These are phyloP conservation scores for Andrena minutula DNA, from an alignment of 2,888 invertebrate species.

Conservation along the genomic window DNA sequence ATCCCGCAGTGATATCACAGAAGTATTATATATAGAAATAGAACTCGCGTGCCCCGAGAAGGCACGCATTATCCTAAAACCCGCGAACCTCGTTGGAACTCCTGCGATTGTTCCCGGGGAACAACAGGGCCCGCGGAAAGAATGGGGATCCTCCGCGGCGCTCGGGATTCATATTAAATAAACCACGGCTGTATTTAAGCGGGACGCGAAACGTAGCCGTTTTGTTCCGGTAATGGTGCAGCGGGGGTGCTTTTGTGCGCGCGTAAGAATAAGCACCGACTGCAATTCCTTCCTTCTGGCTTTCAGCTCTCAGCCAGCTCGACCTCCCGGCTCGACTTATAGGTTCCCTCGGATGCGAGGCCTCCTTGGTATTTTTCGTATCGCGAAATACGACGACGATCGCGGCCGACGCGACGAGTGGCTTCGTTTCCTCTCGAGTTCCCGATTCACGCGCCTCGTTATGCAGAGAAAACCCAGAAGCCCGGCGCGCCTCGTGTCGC, in stretches of 20 bases:
- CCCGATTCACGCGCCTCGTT: constrained; percentile 21
- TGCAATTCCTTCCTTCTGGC: constrained; percentile 17
- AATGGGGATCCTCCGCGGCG: constrained; percentile 18
- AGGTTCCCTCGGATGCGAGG: background rate
- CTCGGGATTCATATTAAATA: constrained; percentile 45
- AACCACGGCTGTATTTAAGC: constrained; percentile 43
- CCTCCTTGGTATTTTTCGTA: background rate
- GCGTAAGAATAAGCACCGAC: constrained; percentile 27
- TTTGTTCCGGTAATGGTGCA: constrained; percentile 39
- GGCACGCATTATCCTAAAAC: too few species aligned
- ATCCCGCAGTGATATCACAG: too few species aligned
- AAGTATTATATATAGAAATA: too few species aligned
- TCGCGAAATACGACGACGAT: constrained; percentile 1
- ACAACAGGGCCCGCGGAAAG: constrained; percentile 9
- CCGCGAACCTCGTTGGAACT: too few species aligned
- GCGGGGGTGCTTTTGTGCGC: constrained; percentile 29
- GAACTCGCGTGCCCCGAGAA: too few species aligned
- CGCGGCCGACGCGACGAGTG: constrained; percentile 8
- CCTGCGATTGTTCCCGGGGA: background rate
- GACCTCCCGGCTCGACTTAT: constrained; percentile 6
- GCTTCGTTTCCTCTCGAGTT: constrained; percentile 26
- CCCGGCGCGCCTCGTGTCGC: background rate
- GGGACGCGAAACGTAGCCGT: constrained; percentile 12
- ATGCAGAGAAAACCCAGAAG: background rate
- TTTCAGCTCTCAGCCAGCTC: constrained; percentile 2